Evolutionary conservation across 1,140 invertebrate species (phyloP).

Genomic region (Eulimnadia texana): DNA sequence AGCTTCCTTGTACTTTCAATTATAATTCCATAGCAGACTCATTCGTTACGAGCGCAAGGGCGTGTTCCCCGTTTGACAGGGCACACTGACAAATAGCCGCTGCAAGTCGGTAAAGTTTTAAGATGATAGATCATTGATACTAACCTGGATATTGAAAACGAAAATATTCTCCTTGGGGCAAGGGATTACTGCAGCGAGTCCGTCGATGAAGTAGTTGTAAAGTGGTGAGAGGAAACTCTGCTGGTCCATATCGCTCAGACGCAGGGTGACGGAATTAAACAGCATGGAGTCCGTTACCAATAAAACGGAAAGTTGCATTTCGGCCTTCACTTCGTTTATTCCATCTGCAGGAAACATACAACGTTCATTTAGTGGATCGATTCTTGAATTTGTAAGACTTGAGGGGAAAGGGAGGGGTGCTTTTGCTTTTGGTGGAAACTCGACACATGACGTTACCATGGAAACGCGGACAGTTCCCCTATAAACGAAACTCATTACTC

Average conservation of each 20-base stretch:
- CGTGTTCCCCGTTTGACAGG: neutral
- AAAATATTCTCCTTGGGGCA: constrained; percentile 85
- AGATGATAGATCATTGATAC: neutral
- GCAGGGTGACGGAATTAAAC: constrained; percentile 83
- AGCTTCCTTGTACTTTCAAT: no score
- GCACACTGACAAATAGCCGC: no score
- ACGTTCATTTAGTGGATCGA: constrained; percentile 7
- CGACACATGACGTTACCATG: neutral
- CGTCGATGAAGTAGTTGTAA: constrained; percentile 77
- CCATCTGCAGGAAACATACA: constrained; percentile 46
- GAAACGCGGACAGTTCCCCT: neutral
- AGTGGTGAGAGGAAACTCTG: constrained; percentile 84
- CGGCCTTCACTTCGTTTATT: constrained; percentile 75
- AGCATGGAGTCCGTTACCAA: constrained; percentile 91
- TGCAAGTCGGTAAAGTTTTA: neutral
- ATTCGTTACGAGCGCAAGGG: no score
- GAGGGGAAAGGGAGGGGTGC: neutral
- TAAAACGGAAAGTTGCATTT: constrained; percentile 73
- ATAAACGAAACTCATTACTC: neutral
- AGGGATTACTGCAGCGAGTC: constrained; percentile 77
- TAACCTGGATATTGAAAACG: constrained; percentile 76
- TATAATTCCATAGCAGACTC: no score
- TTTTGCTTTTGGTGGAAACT: neutral
- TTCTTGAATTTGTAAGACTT: neutral
- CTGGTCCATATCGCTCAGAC: constrained; percentile 82